phyloP scores from a whole-genome alignment of 2,888 invertebrate species.

The Clostera curtula region DNA sequence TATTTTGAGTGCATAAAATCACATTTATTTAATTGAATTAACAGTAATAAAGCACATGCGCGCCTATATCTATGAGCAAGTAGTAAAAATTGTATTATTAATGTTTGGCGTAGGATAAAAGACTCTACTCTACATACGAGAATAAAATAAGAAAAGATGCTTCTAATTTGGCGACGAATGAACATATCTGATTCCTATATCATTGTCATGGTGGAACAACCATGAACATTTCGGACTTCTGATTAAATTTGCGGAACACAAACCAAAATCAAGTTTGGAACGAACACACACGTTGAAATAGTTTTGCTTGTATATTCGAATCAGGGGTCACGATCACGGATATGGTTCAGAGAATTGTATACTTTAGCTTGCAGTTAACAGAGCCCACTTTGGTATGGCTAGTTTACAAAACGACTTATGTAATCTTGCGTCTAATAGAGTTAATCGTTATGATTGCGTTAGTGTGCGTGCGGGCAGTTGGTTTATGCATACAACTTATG shows the following conservation, averaged over 20 bases:
- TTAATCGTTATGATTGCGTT: slow-evolving; percentile 22
- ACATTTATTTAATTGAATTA: too few species aligned
- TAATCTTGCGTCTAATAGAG: slow-evolving; percentile 31
- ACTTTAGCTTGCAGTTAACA: slow-evolving; percentile 10
- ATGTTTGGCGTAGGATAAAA: too few species aligned
- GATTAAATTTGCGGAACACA: too few species aligned
- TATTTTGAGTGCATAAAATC: slow-evolving; percentile 2
- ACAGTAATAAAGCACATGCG: too few species aligned
- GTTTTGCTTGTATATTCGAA: slow-evolving; percentile 38
- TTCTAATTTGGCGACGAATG: too few species aligned
- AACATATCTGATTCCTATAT: too few species aligned
- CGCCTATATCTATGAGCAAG: too few species aligned
- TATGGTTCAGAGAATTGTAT: slow-evolving; percentile 3
- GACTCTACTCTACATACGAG: too few species aligned
- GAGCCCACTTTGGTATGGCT: slow-evolving; percentile 11
- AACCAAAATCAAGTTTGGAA: slow-evolving; percentile 23
- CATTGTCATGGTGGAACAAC: too few species aligned
- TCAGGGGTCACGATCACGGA: slow-evolving; percentile 35
- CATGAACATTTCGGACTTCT: too few species aligned
- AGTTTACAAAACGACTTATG: slow-evolving; percentile 24
- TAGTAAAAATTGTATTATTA: too few species aligned
- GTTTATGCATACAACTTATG: neutral
- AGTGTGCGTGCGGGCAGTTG: slow-evolving; percentile 17
- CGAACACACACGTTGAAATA: slow-evolving; percentile 27
- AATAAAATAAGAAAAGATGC: too few species aligned